phyloP scores from a whole-genome alignment of 2,113 vertebrate species.

The Stegostoma tigrinum region DNA sequence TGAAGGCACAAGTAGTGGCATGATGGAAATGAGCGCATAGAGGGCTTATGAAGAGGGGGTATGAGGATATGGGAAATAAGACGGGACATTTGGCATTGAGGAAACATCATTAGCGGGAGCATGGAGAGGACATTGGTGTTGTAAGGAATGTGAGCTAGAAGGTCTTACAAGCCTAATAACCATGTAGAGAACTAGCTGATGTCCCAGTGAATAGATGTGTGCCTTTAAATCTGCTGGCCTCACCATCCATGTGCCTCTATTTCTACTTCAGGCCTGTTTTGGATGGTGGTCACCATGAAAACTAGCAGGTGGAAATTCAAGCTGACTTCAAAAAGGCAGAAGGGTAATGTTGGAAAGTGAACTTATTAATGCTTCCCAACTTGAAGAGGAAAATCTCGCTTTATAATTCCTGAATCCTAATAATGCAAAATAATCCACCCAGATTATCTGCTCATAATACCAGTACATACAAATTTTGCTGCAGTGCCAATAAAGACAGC shows the following conservation, averaged over 20 bases:
- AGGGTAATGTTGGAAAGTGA: too few species aligned
- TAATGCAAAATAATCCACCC: too few species aligned
- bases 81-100: background rate
- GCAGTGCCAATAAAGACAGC: too few species aligned
- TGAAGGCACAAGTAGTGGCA: background rate
- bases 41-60: background rate
- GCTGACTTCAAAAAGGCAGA: too few species aligned
- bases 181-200: background rate
- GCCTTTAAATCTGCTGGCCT: background rate
- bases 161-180: background rate
- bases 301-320: too few species aligned
- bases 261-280: background rate
- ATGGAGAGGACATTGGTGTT: background rate
- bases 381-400: too few species aligned
- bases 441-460: too few species aligned
- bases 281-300: background rate
- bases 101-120: background rate
- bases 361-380: too few species aligned
- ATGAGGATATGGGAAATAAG: background rate
- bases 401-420: too few species aligned
- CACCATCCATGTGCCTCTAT: background rate
- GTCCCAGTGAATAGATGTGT: background rate
- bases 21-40: background rate
- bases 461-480: too few species aligned
- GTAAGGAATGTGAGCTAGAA: background rate